phyloP scores from a whole-genome alignment of 2,888 invertebrate species.

The Drosophila lutescens region DNA sequence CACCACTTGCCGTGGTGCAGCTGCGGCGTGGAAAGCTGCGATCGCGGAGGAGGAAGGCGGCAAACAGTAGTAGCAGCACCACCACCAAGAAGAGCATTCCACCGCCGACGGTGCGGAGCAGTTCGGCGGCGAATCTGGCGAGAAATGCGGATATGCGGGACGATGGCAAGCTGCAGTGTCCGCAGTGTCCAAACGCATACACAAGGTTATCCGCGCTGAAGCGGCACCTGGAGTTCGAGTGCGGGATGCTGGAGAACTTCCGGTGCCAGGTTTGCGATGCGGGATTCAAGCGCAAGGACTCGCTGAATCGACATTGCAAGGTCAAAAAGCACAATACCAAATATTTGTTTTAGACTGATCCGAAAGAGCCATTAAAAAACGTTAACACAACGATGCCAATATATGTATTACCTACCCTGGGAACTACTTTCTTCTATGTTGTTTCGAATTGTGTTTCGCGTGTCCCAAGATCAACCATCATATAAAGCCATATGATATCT shows the following conservation, averaged over 20 bases:
- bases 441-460: conserved; percentile 4
- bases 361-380: conserved; percentile 26
- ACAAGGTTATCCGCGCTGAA: conserved; percentile 69
- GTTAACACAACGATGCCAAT: conserved; percentile 24
- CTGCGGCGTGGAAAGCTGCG: conserved; percentile 61
- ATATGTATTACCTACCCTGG: conserved; percentile 8
- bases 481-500: conserved; percentile 37
- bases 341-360: conserved; percentile 66
- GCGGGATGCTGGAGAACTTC: conserved; percentile 70
- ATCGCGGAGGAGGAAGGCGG: conserved; percentile 56
- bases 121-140: conserved; percentile 64
- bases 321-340: conserved; percentile 69
- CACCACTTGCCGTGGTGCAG: conserved; percentile 17
- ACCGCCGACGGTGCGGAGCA: conserved; percentile 46
- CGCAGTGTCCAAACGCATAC: conserved; percentile 69
- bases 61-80: conserved; percentile 10
- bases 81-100: conserved; percentile 18
- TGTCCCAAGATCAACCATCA: conserved; percentile 41
- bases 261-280: conserved; percentile 68
- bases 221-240: conserved; percentile 73
- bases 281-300: conserved; percentile 73
- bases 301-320: conserved; percentile 70
- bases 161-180: conserved; percentile 72
- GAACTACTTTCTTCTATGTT: not conserved
- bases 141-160: conserved; percentile 62